These are phyloP conservation scores for Calephelis nemesis DNA, from an alignment of 1,140 invertebrate species.

Conservation along the genomic window DNA sequence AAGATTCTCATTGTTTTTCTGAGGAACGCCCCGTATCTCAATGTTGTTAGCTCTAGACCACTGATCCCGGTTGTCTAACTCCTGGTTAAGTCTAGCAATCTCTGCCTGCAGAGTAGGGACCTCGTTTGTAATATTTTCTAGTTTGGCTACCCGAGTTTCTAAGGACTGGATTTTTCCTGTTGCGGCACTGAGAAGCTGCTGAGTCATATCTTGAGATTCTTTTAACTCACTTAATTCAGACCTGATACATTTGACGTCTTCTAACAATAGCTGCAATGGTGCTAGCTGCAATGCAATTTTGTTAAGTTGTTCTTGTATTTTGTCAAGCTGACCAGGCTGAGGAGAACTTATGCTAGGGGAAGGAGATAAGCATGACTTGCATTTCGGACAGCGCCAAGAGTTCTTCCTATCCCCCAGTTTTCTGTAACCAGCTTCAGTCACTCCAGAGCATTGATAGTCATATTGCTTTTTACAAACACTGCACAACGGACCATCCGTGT, in stretches of 20 bases:
- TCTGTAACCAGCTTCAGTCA: too few species aligned
- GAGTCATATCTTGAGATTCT: constrained; percentile 3
- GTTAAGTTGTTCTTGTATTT: constrained; percentile 16
- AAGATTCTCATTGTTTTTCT: constrained; percentile 19
- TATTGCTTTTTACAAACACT: too few species aligned
- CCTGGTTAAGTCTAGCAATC: background rate
- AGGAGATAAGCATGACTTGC: too few species aligned
- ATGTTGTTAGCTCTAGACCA: constrained; percentile 9
- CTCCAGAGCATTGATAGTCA: too few species aligned
- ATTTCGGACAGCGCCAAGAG: too few species aligned
- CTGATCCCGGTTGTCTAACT: background rate
- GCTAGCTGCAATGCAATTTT: constrained; percentile 21
- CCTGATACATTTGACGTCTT: constrained; percentile 28
- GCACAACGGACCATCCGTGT: too few species aligned
- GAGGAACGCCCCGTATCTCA: background rate
- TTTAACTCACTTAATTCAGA: too few species aligned
- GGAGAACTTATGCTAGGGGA: too few species aligned
- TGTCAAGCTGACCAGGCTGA: too few species aligned
- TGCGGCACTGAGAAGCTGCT: background rate
- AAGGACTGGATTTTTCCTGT: background rate
- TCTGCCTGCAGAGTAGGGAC: too few species aligned
- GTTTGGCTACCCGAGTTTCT: background rate
- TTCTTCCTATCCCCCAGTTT: too few species aligned
- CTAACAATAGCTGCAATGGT: constrained; percentile 22
- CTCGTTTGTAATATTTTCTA: too few species aligned